phyloP scores from a whole-genome alignment of 2,113 vertebrate genomes.

The Artemisiospiza belli region DNA sequence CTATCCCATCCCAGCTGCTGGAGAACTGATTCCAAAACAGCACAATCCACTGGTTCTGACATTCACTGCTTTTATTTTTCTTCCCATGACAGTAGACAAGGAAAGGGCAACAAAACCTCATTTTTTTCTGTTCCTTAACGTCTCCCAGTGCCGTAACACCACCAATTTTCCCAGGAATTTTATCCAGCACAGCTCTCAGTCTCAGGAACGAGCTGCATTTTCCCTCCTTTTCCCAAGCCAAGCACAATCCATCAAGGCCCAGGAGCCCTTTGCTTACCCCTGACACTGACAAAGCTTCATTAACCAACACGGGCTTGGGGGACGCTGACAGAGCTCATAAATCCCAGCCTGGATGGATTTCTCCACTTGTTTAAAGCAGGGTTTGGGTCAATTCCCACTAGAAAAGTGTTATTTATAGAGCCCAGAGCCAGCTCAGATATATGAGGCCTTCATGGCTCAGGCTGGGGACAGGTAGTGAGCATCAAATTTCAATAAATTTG shows the following conservation, averaged over 20 bases:
- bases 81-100: neutral
- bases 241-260: neutral
- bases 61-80: neutral
- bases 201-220: neutral
- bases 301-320: neutral
- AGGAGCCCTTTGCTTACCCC: neutral
- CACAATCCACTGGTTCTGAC: neutral
- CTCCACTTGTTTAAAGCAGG: neutral
- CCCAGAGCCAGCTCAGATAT: neutral
- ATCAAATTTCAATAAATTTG: neutral
- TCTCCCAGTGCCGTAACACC: accelerated
- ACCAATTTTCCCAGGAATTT: neutral
- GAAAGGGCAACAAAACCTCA: accelerated
- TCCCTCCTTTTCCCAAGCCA: neutral
- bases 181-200: neutral
- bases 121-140: neutral
- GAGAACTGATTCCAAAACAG: conserved; percentile 49
- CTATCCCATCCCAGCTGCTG: neutral
- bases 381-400: conserved; percentile 31
- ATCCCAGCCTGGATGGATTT: conserved; percentile 22
- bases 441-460: neutral
- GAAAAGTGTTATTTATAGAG: neutral
- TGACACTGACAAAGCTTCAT: conserved; percentile 17
- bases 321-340: conserved; percentile 6
- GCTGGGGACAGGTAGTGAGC: neutral